phyloP scores from a whole-genome alignment of 2,888 invertebrate species.

The Ormyrus thymus region DNA sequence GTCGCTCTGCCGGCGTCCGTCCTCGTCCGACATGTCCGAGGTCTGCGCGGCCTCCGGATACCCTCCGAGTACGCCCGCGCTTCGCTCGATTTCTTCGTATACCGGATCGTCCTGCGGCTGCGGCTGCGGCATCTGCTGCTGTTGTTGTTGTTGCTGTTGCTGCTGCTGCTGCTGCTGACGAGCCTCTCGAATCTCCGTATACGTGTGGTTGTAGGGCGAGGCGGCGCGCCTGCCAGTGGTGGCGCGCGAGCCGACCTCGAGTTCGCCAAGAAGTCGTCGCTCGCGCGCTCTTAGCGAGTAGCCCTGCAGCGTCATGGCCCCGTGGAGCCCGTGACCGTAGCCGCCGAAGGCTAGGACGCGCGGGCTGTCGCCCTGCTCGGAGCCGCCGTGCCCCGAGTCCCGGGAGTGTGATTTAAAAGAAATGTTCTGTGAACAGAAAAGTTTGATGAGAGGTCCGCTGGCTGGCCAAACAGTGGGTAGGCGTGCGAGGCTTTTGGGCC shows the following conservation, averaged over 20 bases:
- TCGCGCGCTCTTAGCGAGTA: constrained; percentile 58
- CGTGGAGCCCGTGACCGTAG: constrained; percentile 49
- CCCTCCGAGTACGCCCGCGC: constrained; percentile 63
- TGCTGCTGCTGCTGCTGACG: constrained; percentile 65
- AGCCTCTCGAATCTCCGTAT: constrained; percentile 83
- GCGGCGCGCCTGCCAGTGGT: constrained; percentile 75
- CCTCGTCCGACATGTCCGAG: constrained; percentile 88
- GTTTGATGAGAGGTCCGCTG: no score
- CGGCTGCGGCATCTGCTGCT: constrained; percentile 72
- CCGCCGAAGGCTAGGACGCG: constrained; percentile 78
- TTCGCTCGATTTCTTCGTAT: constrained; percentile 86
- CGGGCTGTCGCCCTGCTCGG: constrained; percentile 81
- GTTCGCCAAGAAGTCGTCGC: constrained; percentile 74
- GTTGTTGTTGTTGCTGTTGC: constrained; percentile 67
- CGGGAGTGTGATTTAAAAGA: constrained; percentile 87
- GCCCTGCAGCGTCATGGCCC: constrained; percentile 58
- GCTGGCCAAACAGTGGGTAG: no score
- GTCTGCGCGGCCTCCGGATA: constrained; percentile 63
- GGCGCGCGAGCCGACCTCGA: constrained; percentile 74
- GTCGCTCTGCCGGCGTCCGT: constrained; percentile 84
- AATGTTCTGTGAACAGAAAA: constrained; percentile 81
- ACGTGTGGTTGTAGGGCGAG: constrained; percentile 84
- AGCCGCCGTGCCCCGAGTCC: constrained; percentile 81
- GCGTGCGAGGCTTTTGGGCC: no score
- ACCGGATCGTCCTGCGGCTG: constrained; percentile 82